These are phyloP conservation scores for Rhinoptilus africanus DNA, from an alignment of 2,113 vertebrate species.

Conservation along the genomic window DNA sequence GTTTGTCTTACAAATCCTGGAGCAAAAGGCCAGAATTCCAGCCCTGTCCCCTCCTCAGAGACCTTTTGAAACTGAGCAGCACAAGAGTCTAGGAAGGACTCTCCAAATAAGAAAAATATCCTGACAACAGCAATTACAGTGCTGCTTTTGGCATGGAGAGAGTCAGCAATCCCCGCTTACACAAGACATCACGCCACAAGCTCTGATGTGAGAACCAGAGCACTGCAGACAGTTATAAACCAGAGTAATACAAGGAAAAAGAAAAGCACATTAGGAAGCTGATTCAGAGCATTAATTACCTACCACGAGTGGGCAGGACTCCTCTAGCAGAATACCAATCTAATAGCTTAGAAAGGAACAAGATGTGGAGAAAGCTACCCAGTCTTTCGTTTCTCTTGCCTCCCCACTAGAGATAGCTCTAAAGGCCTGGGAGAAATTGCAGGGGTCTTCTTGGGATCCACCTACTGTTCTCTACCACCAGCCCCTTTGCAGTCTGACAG, in stretches of 20 bases:
- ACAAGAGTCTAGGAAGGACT: background rate
- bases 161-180: background rate
- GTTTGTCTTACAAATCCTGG: background rate
- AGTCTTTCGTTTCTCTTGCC: background rate
- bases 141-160: background rate
- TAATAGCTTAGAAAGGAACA: background rate
- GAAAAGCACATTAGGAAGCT: background rate
- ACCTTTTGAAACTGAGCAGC: background rate
- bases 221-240: background rate
- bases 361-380: background rate
- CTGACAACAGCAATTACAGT: background rate
- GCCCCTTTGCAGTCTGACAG: background rate
- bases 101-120: background rate
- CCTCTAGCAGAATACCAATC: background rate
- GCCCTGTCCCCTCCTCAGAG: background rate
- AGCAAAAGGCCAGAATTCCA: background rate
- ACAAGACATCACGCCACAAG: background rate
- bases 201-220: background rate
- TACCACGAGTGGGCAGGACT: background rate
- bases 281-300: background rate
- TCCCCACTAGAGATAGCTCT: background rate
- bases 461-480: background rate
- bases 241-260: background rate
- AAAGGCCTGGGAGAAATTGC: background rate
- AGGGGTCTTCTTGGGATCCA: background rate